Base-by-base conservation (phyloP, 2,113 vertebrate genomes). In the Pyxicephalus adspersus region DNA sequence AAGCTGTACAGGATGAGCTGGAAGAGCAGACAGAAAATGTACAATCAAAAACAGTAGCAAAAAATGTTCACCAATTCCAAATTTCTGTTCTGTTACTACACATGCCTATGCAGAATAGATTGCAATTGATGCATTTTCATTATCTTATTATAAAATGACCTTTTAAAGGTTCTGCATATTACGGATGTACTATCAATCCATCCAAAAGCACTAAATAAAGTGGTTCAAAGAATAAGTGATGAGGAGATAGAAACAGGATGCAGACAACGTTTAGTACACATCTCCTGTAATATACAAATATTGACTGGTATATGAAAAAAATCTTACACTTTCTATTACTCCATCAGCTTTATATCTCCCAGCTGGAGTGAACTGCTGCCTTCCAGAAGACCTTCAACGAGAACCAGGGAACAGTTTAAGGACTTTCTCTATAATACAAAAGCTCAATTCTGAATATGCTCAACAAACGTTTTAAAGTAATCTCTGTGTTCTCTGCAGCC, bases 301-400 rank as follows among this genome's bases (percentile, higher is more conserved):
- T 18, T 54, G 52, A 13, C 52, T 13, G 19, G 52, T 3, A 54
- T 3, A 13, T 17, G 15, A 25, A 29, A 5, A 85, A 80, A 89
- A 83, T 54, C 90, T 66, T 93, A 99, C 97, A 91, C 90, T 94
- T 92, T 99, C 96, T 83, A 98, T 88, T 81, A 97, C 86, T 83
- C 95, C 95, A 83, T 98, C 95, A 76, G 95, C 91, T 92, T 92
- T 98, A 90, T 95, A 96, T 84, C 90, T 94, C 83, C 95, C 94
- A 26, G 88, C 60, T 22, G 95, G 94, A 68, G 85, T 94, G 91
- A 98, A 98, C 79, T 96, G 93, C 85, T 90, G 92, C 83, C 87
- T 91, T 86, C 94, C 94, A 4, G 95, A 95, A 29, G 91, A 90
- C 94, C 97, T 99, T 89, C 83, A 87, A 78, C 26, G 22, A 23